Base-by-base conservation (phyloP, 2,888 invertebrate species). In the Geophilus truncorum region DNA sequence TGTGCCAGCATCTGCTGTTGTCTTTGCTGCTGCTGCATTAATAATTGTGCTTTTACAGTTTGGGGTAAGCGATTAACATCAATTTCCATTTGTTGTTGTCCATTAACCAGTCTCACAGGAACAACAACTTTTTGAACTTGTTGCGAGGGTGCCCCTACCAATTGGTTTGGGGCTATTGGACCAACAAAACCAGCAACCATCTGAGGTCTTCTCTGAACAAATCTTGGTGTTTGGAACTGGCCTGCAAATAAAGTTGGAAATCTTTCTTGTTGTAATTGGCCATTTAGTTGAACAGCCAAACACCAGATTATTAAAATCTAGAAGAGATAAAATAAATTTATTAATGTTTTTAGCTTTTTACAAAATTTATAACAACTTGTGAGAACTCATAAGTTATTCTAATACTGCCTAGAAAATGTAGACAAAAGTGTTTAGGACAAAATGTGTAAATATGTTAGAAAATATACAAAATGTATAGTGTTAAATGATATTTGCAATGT, bases 1-100 rank as follows among this genome's bases (percentile, higher is more conserved):
- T 78, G 78, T 3, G 34, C 40, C 78, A 40, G n/a, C 28, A 40
- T 34, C n/a, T 78, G 78, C 23, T 78, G 78, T 78, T 78, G 78
- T 45, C 25, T 18, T 45, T 45, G 45, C 23, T 78, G 78, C 25
- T 78, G 78, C 21, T 78, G 70, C 28, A 10, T 70, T n/a, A 70
- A 70, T 18, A 51, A 2, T n/a, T 70, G 70, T 1, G 28, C 28
- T 70, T 70, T 25, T 1, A 70, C 9, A 70, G 0, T 70, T 6
- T 70, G 23, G 12, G 70, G 70, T 15, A 70, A 28, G 25, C 70
- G 10, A n/a, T 70, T 70, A 28, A 28, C 15, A 70, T 70, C 70
- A 25, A 70, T 70, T 51, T 51, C 51, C 51, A 51, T 51, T 21
- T 51, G 76, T 23, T 75, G 76, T 12, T 34, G 77, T 32, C 77